These are phyloP conservation scores for Acrobasis repandana DNA, from an alignment of 2,888 invertebrate species.

Conservation along the genomic window DNA sequence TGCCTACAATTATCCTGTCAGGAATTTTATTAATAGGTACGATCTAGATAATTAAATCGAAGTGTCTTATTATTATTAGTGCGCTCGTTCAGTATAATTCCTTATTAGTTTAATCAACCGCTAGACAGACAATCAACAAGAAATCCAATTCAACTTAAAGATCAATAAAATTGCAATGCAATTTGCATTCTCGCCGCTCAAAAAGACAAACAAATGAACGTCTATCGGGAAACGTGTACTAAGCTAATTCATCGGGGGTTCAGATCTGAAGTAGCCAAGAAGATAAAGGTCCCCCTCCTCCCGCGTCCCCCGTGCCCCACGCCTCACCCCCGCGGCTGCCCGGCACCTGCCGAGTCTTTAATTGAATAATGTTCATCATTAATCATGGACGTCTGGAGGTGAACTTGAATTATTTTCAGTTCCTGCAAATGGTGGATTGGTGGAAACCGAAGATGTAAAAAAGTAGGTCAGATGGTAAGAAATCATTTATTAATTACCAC, in stretches of 20 bases:
- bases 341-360: conserved; percentile 77
- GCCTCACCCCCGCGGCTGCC: conserved; percentile 39
- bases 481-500: conserved; percentile 12
- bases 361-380: conserved; percentile 83
- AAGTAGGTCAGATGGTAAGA: neutral
- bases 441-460: neutral
- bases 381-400: conserved; percentile 79
- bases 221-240: conserved; percentile 45
- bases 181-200: conserved; percentile 25
- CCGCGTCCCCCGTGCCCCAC: conserved; percentile 28
- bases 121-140: neutral
- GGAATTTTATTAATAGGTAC: too few species aligned
- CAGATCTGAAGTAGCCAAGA: conserved; percentile 50
- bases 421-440: conserved; percentile 45
- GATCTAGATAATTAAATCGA: too few species aligned
- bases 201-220: conserved; percentile 52
- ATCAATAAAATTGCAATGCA: conserved; percentile 30
- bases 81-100: too few species aligned
- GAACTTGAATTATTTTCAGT: conserved; percentile 76
- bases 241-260: conserved; percentile 56
- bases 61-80: too few species aligned
- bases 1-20: too few species aligned
- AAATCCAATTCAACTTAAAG: neutral
- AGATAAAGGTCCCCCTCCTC: conserved; percentile 48
- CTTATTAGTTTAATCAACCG: neutral